Evolutionary conservation across 2,113 vertebrate species (phyloP), one percentile per base, ranked within the genome.

Genomic region (Trogon surrucura): DNA sequence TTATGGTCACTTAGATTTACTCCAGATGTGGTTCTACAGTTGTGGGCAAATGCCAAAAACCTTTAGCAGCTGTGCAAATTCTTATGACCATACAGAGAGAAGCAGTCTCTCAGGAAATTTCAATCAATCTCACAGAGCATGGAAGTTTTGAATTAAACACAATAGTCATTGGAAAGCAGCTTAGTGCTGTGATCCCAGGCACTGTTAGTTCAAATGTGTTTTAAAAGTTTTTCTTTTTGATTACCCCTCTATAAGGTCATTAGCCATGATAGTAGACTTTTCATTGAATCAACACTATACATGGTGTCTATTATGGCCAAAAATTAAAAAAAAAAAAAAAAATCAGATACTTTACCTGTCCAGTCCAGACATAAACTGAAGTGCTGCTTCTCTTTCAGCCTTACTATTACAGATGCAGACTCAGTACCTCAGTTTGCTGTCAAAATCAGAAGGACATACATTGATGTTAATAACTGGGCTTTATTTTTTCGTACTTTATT

Each of bases 51-150:
- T 91, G 78, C 91, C 89, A 93, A 85, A 94, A 97, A 64, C 30
- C 50, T 88, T 93, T 69, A 81, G n/a, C 89, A 95, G 91, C 77
- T 95, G 89, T 79, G 45, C 50, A 95, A 95, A 95, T 94, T 73
- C 91, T 94, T 91, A 91, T 80, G 73, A 65, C 47, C 54, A 95
- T 0, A 25, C 48, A 85, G 73, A 53, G 78, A 92, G 65, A 93
- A 72, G 36, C 21, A 72, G 26, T 75, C 80, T 95, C 86, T 89
- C 69, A 92, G 94, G 89, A 91, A 95, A 67, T 79, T 95, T 95
- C 61, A 80, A 73, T 86, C 91, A 85, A 60, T 75, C 70, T 88
- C 58, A 41, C 21, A 79, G n/a, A 90, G 19, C 22, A 54, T 88
- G 64, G 67, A 93, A 91, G 82, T 75, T 90, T 93, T 91, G 82